phyloP scores from a whole-genome alignment of 2,797 vertebrate species.

The Falco naumanni region DNA sequence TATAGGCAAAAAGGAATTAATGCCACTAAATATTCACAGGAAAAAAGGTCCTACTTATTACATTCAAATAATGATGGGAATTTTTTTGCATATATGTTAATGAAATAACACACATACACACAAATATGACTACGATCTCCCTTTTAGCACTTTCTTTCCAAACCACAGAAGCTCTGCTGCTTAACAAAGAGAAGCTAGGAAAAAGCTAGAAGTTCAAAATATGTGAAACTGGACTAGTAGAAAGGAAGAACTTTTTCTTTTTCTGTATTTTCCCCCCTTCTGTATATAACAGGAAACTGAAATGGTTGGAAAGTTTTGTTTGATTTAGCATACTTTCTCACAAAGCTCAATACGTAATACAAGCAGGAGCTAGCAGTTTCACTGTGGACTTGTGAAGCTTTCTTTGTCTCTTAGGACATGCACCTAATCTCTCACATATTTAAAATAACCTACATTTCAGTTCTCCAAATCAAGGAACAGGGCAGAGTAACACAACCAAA shows the following conservation, averaged over 20 bases:
- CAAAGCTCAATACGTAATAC: not conserved
- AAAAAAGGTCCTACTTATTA: not conserved
- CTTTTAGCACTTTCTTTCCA: not conserved
- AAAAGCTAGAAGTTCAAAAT: not conserved
- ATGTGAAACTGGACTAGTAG: not conserved
- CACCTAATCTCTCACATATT: not conserved
- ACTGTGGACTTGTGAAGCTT: not conserved
- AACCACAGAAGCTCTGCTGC: not conserved
- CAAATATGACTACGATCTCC: not conserved
- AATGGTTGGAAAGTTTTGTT: not conserved
- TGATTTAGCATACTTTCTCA: not conserved
- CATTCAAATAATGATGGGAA: not conserved
- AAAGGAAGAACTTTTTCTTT: not conserved
- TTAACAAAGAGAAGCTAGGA: not conserved
- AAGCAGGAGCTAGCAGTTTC: not conserved
- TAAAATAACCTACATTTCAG: not conserved
- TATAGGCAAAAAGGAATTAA: slow-evolving; percentile 6
- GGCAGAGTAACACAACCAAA: not conserved
- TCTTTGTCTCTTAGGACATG: not conserved
- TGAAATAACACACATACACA: not conserved
- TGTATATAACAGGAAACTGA: not conserved
- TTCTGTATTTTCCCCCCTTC: not conserved
- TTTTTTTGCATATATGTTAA: not conserved
- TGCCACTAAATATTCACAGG: not conserved
- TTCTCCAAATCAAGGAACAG: not conserved